Percentiles rank a stretch among this genome's conserved stretches.
These are phyloP conservation scores for Geodia barretti DNA, from an alignment of 37 sponge, comb jelly and placozoan species.

Conservation along the genomic window DNA sequence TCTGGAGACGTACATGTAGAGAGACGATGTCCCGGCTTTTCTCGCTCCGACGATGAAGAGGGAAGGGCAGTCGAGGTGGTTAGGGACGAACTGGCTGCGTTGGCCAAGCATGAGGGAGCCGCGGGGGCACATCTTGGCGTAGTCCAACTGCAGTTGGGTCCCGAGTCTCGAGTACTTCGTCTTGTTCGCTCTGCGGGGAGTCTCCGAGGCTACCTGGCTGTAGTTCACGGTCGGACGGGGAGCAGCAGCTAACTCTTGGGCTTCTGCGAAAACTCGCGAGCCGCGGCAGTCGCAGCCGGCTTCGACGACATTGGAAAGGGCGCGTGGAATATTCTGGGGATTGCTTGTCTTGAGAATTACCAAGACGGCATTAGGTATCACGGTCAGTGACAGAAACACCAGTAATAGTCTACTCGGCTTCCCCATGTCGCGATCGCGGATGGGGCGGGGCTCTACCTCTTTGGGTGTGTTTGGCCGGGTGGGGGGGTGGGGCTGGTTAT, in stretches of 20 bases:
- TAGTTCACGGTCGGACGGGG: not conserved
- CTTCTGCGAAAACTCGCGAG: not conserved
- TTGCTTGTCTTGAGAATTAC: no score
- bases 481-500: no score
- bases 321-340: no score
- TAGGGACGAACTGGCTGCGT: constrained; percentile 10
- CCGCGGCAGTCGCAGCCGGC: no score
- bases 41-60: constrained; percentile 82
- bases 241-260: not conserved
- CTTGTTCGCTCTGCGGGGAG: not conserved
- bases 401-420: no score
- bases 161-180: constrained; percentile 30
- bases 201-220: not conserved
- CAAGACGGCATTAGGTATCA: no score
- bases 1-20: constrained; percentile 73
- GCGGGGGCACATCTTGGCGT: constrained; percentile 29
- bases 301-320: no score
- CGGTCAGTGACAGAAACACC: no score
- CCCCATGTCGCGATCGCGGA: no score
- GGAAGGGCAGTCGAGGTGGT: constrained; percentile 71
- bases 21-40: constrained; percentile 84
- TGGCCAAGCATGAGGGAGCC: constrained; percentile 20
- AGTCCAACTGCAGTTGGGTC: constrained; percentile 39
- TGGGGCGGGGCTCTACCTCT: no score
- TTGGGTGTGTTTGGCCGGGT: no score